A percentile compares a stretch with the other conserved stretches of the same genome.
Conservation (phyloP, 2,888 invertebrate genomes). For the Lysandra coridon region DNA sequence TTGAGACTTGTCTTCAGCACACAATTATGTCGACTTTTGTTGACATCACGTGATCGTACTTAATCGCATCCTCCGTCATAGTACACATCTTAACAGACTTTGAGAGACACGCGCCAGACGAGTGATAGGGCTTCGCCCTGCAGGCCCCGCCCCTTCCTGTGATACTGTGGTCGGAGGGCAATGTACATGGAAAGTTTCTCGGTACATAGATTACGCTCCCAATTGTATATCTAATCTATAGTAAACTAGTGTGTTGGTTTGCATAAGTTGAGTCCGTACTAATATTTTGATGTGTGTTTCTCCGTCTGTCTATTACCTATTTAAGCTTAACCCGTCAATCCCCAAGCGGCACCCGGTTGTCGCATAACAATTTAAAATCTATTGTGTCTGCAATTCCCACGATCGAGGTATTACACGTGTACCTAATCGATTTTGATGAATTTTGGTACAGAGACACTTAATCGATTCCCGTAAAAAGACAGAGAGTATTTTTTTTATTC, state of each 20-base stretch:
- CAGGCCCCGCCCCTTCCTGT: slow-evolving; percentile 19
- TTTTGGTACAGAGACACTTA: too few species aligned
- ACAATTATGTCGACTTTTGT: not conserved
- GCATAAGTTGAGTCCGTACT: not conserved
- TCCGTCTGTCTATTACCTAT: not conserved
- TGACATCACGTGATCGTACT: not conserved
- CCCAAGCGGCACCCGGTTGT: too few species aligned
- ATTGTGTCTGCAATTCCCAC: too few species aligned
- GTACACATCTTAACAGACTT: slow-evolving; percentile 38
- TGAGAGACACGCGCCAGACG: slow-evolving; percentile 44
- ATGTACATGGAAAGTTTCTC: slow-evolving; percentile 23
- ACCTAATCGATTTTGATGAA: too few species aligned
- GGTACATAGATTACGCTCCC: not conserved
- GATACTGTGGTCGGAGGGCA: not conserved
- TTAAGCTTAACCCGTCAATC: too few species aligned
- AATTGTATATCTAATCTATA: not conserved
- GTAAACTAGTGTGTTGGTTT: not conserved
- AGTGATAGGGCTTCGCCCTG: slow-evolving; percentile 39
- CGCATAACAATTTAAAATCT: too few species aligned
- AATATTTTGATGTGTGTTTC: not conserved
- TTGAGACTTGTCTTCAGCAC: not conserved
- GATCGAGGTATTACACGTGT: too few species aligned
- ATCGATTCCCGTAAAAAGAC: too few species aligned
- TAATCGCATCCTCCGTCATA: not conserved
- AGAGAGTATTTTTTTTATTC: too few species aligned